Evolutionary conservation across 2,113 vertebrate genomes (phyloP).

Genomic region (Osmerus eperlanus): DNA sequence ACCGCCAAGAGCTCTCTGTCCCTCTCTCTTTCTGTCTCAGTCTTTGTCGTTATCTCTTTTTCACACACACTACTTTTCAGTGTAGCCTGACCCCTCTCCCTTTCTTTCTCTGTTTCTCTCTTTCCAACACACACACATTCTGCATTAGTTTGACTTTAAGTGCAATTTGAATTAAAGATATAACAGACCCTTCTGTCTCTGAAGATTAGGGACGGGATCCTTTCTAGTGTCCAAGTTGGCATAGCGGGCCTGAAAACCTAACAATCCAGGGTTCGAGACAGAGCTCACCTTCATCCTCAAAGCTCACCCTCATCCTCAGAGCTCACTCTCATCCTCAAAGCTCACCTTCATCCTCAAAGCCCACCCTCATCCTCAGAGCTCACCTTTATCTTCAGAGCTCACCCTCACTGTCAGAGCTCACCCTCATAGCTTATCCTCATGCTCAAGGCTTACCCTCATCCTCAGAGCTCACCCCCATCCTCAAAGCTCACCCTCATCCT

Average conservation of each 20-base stretch:
- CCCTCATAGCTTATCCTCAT: no score
- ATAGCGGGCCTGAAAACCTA: not conserved
- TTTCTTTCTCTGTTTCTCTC: slow-evolving; percentile 8
- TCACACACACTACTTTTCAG: not conserved
- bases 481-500: not conserved
- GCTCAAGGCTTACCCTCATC: no score
- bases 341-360: no score
- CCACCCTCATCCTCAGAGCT: no score
- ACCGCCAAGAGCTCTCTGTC: slow-evolving; percentile 1
- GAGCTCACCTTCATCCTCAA: not conserved
- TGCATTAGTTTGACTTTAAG: not conserved
- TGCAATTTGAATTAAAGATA: not conserved
- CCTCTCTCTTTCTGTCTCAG: not conserved
- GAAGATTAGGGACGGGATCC: not conserved
- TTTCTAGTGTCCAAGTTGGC: no score
- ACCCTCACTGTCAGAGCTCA: no score
- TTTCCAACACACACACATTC: not conserved
- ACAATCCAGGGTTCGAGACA: not conserved
- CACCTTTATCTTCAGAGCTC: no score
- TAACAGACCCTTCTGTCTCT: not conserved
- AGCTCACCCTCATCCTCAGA: not conserved
- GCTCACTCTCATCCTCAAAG: no score
- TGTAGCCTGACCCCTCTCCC: not conserved
- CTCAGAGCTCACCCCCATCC: no score
- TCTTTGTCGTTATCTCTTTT: not conserved